Evolutionary conservation across 2,797 vertebrate species (phyloP).

Genomic region (Kryptolebias ocellatus): DNA sequence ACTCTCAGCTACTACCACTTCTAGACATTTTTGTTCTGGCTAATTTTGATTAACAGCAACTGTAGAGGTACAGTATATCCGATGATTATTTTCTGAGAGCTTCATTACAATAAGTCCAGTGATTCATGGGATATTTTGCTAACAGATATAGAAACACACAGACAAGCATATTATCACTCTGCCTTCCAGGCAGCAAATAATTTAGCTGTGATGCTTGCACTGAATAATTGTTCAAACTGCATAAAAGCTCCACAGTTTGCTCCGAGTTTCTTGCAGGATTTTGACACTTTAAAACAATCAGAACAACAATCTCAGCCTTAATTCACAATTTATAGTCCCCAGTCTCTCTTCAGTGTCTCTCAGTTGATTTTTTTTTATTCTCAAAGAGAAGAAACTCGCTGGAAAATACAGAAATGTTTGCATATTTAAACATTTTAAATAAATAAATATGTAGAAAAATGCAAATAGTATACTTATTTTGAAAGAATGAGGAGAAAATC

Average conservation of each 20-base stretch:
- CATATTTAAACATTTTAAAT: constrained; percentile 19
- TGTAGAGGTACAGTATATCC: too few species aligned
- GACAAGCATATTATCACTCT: too few species aligned
- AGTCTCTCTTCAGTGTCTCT: background rate
- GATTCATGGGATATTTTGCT: too few species aligned
- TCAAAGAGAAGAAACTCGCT: background rate
- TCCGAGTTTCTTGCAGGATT: background rate
- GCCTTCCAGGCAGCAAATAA: background rate
- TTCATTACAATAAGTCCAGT: too few species aligned
- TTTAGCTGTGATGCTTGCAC: background rate
- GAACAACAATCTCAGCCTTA: constrained; percentile 9
- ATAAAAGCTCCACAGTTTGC: background rate
- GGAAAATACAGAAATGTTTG: background rate
- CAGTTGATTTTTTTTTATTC: constrained; percentile 14
- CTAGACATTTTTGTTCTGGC: too few species aligned
- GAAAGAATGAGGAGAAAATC: constrained; percentile 7
- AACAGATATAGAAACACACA: too few species aligned
- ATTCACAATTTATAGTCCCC: constrained; percentile 12
- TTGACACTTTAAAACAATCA: constrained; percentile 7
- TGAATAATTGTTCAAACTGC: constrained; percentile 19
- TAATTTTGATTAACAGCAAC: too few species aligned
- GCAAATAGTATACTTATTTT: constrained; percentile 3
- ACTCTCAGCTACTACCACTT: too few species aligned
- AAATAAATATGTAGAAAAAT: constrained; percentile 7
- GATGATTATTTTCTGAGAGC: too few species aligned